Base-by-base conservation (phyloP, 2,797 vertebrate species). In the Chiroxiphia lanceolata region DNA sequence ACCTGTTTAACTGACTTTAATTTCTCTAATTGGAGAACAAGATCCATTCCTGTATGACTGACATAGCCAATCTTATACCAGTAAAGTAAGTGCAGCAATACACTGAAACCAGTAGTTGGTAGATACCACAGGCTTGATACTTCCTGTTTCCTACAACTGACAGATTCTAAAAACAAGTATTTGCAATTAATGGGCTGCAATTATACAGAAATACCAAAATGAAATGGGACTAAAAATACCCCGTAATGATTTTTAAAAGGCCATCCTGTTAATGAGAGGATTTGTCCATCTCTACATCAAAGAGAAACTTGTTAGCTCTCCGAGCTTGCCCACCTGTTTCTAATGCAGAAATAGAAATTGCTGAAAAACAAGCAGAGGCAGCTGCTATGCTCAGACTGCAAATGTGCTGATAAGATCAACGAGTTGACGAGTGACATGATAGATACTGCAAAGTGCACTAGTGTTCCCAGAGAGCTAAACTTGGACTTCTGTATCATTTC, bases 201-300 rank as follows among this genome's bases (percentile, higher is more conserved):
- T 95, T 94, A 90, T 48, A 76, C 19, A 87, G 72, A 79, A 75
- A 74, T 68, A 68, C 27, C 48, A 81, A 96, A 92, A 80, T n/a
- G 34, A 94, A 91, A 88, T 34, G 36, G 42, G 44, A 31, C 91
- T 93, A 91, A 96, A 96, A 96, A 95, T 93, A 93, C 14, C 14
- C 13, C 6, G 4, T 94, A 94, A 95, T 82, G 90, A 70, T 93
- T 97, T 94, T 91, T 68, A 48, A 88, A 96, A 96, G 70, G 85
- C 83, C 60, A 0, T 31, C 79, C 68, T 89, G 85, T 84, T 96
- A 94, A 96, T 75, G 93, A 96, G 96, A 87, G 72, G 80, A 94
- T 93, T 93, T 93, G 90, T 96, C 95, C 93, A 91, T 79, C 88
- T 88, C 77, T 64, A 90, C 91, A 96, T 97, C 96, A 96, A 93